Evolutionary conservation across 2,888 invertebrate species (phyloP).

Genomic region (Spatulosminthurus flaviceps): DNA sequence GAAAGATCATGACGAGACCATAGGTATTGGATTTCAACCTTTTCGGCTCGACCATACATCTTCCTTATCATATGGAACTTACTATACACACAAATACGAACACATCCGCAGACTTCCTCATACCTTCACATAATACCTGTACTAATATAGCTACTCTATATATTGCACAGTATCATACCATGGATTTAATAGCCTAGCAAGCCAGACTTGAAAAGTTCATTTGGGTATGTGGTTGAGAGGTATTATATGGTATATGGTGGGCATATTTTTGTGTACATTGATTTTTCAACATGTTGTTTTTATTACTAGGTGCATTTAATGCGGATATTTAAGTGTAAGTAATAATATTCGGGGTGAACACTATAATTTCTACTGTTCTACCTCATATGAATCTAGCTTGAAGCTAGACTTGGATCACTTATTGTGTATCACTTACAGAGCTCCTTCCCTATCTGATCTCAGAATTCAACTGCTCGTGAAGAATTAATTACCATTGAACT

Average conservation of each 20-base stretch:
- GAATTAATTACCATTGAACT: conserved; percentile 51
- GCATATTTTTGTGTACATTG: conserved; percentile 14
- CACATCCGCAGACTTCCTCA: too few species aligned
- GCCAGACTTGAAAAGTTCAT: too few species aligned
- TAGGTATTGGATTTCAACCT: conserved; percentile 31
- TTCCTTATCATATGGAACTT: too few species aligned
- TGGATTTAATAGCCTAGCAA: too few species aligned
- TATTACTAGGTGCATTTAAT: background rate
- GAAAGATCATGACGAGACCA: conserved; percentile 4
- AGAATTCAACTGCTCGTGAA: conserved; percentile 48
- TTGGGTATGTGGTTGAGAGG: too few species aligned
- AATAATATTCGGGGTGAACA: too few species aligned
- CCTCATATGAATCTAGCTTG: background rate
- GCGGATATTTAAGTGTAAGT: too few species aligned
- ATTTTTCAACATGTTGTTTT: background rate
- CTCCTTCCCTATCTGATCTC: conserved; percentile 41
- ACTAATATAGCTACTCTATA: too few species aligned
- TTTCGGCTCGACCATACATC: background rate
- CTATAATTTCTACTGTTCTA: too few species aligned
- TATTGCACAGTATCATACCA: too few species aligned
- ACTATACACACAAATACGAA: too few species aligned
- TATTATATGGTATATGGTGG: background rate
- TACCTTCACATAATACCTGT: too few species aligned
- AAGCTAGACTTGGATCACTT: conserved; percentile 8
- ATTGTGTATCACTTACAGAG: conserved; percentile 21